A percentile compares a stretch with the other conserved stretches of the same genome.
Conservation (phyloP, 2,113 vertebrate genomes). For the Okapia johnstoni region DNA sequence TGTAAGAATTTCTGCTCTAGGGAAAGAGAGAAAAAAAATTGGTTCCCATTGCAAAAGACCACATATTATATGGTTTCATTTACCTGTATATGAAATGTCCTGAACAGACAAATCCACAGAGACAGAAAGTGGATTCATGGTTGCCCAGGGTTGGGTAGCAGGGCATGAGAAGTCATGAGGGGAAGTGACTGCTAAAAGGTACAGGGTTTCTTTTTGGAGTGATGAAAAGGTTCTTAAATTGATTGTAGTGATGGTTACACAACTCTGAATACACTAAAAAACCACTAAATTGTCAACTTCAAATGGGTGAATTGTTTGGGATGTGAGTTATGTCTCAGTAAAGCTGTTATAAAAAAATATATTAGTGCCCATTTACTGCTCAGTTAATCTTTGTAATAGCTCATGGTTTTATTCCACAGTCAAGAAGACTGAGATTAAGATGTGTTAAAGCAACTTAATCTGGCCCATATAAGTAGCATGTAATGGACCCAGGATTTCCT, state of each 20-base stretch:
- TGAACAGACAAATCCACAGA: background rate
- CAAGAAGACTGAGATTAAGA: constrained; percentile 35
- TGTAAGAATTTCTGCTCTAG: background rate
- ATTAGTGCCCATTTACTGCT: background rate
- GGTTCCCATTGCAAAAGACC: background rate
- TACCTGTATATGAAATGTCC: background rate
- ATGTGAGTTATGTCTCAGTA: background rate
- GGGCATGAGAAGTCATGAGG: no score
- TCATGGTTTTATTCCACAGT: background rate
- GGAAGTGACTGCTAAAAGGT: background rate
- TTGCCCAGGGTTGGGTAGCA: background rate
- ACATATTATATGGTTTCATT: background rate
- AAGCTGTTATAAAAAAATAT: background rate
- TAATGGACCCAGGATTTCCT: background rate
- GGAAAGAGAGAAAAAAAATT: background rate
- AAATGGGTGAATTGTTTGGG: background rate
- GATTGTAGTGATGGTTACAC: background rate
- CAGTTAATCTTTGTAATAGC: background rate
- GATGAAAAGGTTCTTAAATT: background rate
- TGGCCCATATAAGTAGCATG: background rate
- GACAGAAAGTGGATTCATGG: background rate
- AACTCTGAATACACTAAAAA: background rate
- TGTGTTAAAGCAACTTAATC: background rate
- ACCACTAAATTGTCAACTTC: background rate
- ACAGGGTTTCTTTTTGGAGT: background rate